Evolutionary conservation across 1,140 invertebrate genomes (phyloP).

Genomic region (Tetraneura akinire): DNA sequence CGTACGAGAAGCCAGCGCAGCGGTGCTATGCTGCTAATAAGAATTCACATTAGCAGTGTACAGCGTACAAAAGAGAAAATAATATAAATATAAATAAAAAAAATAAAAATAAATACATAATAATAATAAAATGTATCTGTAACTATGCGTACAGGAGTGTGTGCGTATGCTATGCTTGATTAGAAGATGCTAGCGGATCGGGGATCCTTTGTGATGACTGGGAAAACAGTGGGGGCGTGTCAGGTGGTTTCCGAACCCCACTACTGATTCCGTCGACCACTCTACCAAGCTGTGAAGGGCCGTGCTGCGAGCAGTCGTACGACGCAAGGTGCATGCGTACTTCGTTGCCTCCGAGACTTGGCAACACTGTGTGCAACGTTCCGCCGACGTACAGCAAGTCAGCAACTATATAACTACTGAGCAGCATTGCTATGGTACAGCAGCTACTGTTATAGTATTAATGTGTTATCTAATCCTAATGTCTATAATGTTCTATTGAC

Average conservation of each 20-base stretch:
- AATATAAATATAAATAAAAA: neutral
- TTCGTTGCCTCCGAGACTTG: neutral
- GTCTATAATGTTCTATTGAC: too few species aligned
- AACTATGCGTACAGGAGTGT: neutral
- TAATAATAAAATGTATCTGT: slow-evolving; percentile 39
- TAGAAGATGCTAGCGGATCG: slow-evolving; percentile 39
- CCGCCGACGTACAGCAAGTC: neutral
- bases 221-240: slow-evolving; percentile 49
- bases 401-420: too few species aligned
- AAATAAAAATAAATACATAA: neutral
- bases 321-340: slow-evolving; percentile 18
- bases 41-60: slow-evolving; percentile 27
- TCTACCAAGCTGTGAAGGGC: too few species aligned
- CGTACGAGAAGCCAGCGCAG: slow-evolving; percentile 15
- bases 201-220: slow-evolving; percentile 49
- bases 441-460: too few species aligned
- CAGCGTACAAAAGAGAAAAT: slow-evolving; percentile 31
- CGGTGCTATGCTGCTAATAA: slow-evolving; percentile 35
- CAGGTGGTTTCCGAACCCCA: slow-evolving; percentile 47
- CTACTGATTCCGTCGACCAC: neutral
- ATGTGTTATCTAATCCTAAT: too few species aligned
- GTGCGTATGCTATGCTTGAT: slow-evolving; percentile 33
- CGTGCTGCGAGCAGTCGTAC: neutral
- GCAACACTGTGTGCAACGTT: neutral
- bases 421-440: too few species aligned